These are phyloP conservation scores for Balaeniceps rex DNA, from an alignment of 2,113 vertebrate species.

Conservation along the genomic window DNA sequence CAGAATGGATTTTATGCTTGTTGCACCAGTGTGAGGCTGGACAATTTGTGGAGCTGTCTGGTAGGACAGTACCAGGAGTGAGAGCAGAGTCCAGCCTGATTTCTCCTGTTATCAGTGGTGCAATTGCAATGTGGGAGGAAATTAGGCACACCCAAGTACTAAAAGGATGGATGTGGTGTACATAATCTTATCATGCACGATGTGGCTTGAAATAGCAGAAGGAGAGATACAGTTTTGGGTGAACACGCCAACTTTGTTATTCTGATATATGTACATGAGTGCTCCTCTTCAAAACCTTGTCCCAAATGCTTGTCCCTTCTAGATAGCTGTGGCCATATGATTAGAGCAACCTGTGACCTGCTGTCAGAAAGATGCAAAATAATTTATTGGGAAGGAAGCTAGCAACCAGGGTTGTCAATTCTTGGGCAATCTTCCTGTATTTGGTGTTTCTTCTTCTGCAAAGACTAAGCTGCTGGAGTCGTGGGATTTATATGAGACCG, in stretches of 20 bases:
- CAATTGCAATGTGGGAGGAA: neutral
- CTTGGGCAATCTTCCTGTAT: neutral
- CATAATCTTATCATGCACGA: neutral
- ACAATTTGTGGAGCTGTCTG: neutral
- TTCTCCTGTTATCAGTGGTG: neutral
- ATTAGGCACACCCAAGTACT: neutral
- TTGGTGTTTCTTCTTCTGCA: neutral
- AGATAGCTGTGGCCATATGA: neutral
- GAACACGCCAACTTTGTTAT: neutral
- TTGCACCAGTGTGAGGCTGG: neutral
- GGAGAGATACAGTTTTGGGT: neutral
- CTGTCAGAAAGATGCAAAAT: neutral
- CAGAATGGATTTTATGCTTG: neutral
- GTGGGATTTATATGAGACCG: neutral
- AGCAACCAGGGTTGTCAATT: neutral
- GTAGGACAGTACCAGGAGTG: neutral
- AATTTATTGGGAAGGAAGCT: neutral
- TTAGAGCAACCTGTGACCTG: neutral
- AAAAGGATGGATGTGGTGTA: neutral
- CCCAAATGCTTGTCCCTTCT: neutral
- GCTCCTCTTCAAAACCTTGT: neutral
- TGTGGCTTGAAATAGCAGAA: neutral
- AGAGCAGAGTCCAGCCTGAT: neutral
- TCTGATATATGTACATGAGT: neutral
- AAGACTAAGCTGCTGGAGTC: neutral